phyloP scores from a whole-genome alignment of 2,113 vertebrate genomes.

The Hemicordylus capensis region DNA sequence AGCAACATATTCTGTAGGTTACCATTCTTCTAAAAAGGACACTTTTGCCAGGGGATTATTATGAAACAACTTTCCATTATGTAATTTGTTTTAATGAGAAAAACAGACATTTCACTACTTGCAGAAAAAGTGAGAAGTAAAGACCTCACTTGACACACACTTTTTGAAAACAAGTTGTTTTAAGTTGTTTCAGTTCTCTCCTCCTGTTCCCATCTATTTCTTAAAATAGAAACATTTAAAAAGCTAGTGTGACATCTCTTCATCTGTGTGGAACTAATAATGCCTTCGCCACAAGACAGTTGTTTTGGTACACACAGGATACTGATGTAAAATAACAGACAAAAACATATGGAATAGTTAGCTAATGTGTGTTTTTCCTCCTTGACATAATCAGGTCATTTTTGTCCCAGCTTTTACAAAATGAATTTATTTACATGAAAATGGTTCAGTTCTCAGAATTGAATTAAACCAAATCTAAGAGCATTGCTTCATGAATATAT shows the following conservation, averaged over 20 bases:
- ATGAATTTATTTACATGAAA: conserved; percentile 43
- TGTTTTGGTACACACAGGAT: conserved; percentile 44
- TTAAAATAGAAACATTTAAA: conserved; percentile 9
- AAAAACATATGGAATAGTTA: conserved; percentile 59
- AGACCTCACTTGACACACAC: background rate
- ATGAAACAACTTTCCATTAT: background rate
- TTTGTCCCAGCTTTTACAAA: conserved; percentile 20
- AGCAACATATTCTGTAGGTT: background rate
- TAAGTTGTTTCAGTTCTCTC: conserved; percentile 36
- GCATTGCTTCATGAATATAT: background rate
- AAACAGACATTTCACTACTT: conserved; percentile 44
- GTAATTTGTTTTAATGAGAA: conserved; percentile 48
- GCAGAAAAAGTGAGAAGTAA: conserved; percentile 16
- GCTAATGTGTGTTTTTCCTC: conserved; percentile 35
- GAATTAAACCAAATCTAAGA: conserved; percentile 17
- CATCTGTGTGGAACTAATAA: conserved; percentile 62
- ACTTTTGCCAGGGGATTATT: conserved; percentile 29
- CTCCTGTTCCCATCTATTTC: conserved; percentile 32
- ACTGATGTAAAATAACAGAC: conserved; percentile 52
- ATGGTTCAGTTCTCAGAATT: background rate
- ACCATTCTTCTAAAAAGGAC: conserved; percentile 10
- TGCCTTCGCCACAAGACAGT: conserved; percentile 51
- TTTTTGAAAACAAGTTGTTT: conserved; percentile 31
- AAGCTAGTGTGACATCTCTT: conserved; percentile 49
- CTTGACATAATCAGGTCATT: conserved; percentile 54